Conservation (phyloP, 1,140 invertebrate genomes). For the Bombus huntii region DNA sequence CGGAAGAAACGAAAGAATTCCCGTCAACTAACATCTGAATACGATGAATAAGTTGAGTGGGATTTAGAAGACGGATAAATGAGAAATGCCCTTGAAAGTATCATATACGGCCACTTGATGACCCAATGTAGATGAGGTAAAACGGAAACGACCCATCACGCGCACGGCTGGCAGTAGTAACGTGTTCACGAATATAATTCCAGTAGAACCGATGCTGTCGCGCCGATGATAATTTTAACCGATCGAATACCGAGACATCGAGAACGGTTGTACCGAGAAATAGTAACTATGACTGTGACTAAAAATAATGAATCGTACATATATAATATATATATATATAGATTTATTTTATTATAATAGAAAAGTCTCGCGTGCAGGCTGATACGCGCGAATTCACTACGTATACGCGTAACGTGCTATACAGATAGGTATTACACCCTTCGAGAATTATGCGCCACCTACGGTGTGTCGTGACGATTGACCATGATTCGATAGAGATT, state of each 20-base stretch:
- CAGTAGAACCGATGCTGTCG: slow-evolving; percentile 25
- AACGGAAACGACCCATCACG: slow-evolving; percentile 7
- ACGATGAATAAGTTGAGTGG: not conserved
- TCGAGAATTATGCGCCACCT: slow-evolving; percentile 41
- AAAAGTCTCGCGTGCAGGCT: slow-evolving; percentile 73
- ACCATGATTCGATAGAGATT: slow-evolving; percentile 46
- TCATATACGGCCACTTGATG: not conserved
- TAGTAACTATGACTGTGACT: slow-evolving; percentile 60
- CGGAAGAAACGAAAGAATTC: not conserved
- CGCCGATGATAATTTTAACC: slow-evolving; percentile 17
- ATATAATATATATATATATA: slow-evolving; percentile 55
- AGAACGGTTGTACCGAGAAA: slow-evolving; percentile 33
- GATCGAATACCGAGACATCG: slow-evolving; percentile 36
- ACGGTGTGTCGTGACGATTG: not conserved
- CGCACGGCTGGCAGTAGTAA: slow-evolving; percentile 46
- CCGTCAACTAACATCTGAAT: not conserved
- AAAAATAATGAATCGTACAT: slow-evolving; percentile 63
- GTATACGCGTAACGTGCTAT: slow-evolving; percentile 75
- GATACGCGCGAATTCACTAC: slow-evolving; percentile 75
- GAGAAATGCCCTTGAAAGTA: slow-evolving; percentile 37
- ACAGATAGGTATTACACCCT: slow-evolving; percentile 70
- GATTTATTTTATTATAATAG: slow-evolving; percentile 48
- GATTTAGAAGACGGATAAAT: slow-evolving; percentile 7
- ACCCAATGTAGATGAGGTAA: too few species aligned
- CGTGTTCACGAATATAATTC: not conserved